These are phyloP conservation scores for Drosophila eohydei DNA, from an alignment of 2,888 invertebrate species.

Conservation along the genomic window DNA sequence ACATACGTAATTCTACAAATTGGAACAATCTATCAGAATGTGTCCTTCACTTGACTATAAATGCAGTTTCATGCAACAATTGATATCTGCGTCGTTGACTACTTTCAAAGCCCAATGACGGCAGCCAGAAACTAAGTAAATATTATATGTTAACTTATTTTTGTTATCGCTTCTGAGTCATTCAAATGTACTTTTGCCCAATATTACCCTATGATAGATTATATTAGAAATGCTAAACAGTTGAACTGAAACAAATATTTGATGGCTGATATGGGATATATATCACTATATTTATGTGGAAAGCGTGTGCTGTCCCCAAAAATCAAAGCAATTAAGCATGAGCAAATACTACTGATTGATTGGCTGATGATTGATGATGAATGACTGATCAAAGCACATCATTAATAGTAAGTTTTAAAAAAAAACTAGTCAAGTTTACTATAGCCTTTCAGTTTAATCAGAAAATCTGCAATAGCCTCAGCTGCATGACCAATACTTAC, in stretches of 20 bases:
- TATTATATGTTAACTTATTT: not conserved
- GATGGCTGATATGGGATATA: too few relatives aligned
- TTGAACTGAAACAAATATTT: not conserved
- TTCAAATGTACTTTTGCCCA: not conserved
- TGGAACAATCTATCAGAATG: too few relatives aligned
- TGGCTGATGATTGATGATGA: not conserved
- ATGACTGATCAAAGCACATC: too few relatives aligned
- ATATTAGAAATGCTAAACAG: not conserved
- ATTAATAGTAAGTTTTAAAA: too few relatives aligned
- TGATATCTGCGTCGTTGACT: slow-evolving; percentile 18
- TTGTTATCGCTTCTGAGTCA: slow-evolving; percentile 24
- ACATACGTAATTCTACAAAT: not conserved
- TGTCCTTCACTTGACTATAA: not conserved
- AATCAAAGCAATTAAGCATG: not conserved
- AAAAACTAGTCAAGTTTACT: too few relatives aligned
- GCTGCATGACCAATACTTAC: too few relatives aligned
- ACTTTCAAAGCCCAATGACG: not conserved
- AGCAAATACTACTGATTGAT: not conserved
- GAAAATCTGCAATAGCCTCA: too few relatives aligned
- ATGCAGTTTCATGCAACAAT: not conserved
- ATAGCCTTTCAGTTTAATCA: too few relatives aligned
- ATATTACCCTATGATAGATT: not conserved
- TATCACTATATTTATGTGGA: too few relatives aligned
- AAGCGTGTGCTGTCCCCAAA: too few relatives aligned
- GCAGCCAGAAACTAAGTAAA: slow-evolving; percentile 11